A percentile compares a stretch with the other conserved stretches of the same genome.
phyloP scores from a whole-genome alignment of 2,113 vertebrate species.

The Piprites chloris region DNA sequence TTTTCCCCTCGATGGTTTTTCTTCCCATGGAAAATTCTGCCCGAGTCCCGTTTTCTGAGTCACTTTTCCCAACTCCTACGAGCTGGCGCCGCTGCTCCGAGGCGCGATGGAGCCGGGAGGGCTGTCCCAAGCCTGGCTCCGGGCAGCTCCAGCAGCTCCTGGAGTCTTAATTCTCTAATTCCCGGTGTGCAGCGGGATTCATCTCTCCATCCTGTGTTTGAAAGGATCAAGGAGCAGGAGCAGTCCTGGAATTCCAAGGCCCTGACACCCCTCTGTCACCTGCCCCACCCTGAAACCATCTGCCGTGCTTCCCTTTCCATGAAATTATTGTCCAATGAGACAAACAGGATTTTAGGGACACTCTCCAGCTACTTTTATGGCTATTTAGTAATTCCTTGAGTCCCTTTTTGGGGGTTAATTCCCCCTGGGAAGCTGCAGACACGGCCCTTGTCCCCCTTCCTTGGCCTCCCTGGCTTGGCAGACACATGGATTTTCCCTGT shows the following conservation, averaged over 20 bases:
- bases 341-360: not conserved
- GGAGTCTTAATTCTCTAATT: not conserved
- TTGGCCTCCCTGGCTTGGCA: not conserved
- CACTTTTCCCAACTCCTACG: not conserved
- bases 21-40: not conserved
- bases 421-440: not conserved
- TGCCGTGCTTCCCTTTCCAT: not conserved
- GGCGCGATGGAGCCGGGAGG: not conserved
- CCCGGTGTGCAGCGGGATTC: not conserved
- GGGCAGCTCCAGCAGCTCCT: not conserved
- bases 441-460: rapidly evolving
- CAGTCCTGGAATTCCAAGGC: not conserved
- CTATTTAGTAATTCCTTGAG: not conserved
- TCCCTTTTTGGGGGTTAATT: not conserved
- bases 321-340: not conserved
- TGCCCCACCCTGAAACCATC: rapidly evolving
- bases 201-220: rapidly evolving
- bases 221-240: not conserved
- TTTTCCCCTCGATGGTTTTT: not conserved
- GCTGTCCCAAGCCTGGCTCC: not conserved
- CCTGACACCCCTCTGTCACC: rapidly evolving
- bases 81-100: not conserved
- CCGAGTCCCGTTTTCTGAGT: not conserved
- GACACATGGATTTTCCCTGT: not conserved
- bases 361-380: not conserved